Conservation (phyloP, 2,888 invertebrate genomes). For the Podabrus alpinus region DNA sequence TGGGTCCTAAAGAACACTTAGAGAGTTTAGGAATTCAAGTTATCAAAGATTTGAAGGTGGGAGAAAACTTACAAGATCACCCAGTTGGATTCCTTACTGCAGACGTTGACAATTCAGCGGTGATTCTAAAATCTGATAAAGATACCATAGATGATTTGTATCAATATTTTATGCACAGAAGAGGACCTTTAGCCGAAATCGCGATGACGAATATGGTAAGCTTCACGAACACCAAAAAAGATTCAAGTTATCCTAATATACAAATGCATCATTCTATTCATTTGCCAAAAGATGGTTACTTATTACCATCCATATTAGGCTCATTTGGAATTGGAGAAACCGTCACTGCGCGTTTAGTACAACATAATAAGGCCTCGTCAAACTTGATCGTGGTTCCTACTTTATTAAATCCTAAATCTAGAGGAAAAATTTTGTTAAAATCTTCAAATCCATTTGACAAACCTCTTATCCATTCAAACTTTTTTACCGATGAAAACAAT, state of each 20-base stretch:
- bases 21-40: conserved; percentile 48
- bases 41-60: conserved; percentile 54
- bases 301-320: neutral
- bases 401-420: conserved; percentile 58
- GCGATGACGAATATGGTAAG: conserved; percentile 56
- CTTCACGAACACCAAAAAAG: conserved; percentile 54
- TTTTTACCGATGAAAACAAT: conserved; percentile 60
- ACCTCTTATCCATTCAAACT: conserved; percentile 66
- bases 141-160: conserved; percentile 42
- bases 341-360: neutral
- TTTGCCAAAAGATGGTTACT: conserved; percentile 44
- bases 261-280: conserved; percentile 58
- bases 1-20: conserved; percentile 54
- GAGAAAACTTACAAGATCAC: conserved; percentile 56
- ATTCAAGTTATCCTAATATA: conserved; percentile 63
- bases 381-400: conserved; percentile 38
- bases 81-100: conserved; percentile 5
- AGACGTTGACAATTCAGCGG: neutral
- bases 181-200: conserved; percentile 56
- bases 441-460: conserved; percentile 61
- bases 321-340: neutral
- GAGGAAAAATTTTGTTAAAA: conserved; percentile 59
- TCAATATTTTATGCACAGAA: conserved; percentile 56
- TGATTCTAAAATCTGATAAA: neutral
- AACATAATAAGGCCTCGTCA: neutral